A percentile compares a stretch with the other conserved stretches of the same genome.
These are phyloP conservation scores for Stenolophus ochropezus DNA, from an alignment of 2,888 invertebrate species.

Conservation along the genomic window DNA sequence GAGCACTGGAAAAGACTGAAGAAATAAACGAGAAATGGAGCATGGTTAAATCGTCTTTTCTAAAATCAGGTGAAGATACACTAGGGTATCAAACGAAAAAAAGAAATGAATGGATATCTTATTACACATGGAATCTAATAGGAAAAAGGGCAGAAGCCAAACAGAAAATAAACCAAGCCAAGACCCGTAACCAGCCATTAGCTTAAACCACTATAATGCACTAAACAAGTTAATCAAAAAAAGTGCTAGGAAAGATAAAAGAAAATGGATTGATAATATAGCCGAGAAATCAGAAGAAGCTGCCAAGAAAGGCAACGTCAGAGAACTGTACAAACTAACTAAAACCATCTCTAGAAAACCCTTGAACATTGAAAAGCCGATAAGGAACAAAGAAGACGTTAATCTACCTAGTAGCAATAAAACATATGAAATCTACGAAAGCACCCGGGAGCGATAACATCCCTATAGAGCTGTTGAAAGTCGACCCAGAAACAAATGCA, in stretches of 20 bases:
- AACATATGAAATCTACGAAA: neutral
- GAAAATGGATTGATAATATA: neutral
- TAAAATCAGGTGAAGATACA: neutral
- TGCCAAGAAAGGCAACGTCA: neutral
- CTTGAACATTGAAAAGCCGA: neutral
- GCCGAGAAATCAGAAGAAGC: neutral
- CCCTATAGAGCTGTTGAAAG: neutral
- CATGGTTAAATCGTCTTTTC: neutral
- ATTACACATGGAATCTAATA: neutral
- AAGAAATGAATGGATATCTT: constrained; percentile 13
- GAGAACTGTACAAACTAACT: neutral
- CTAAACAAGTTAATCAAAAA: neutral
- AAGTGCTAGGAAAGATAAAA: neutral
- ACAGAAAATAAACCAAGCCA: neutral
- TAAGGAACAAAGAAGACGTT: neutral
- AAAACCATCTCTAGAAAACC: neutral
- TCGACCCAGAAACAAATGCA: neutral
- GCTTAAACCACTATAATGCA: neutral
- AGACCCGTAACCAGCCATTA: neutral
- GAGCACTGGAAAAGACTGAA: neutral
- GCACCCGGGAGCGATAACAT: constrained; percentile 2
- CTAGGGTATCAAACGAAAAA: constrained; percentile 10
- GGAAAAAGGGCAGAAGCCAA: neutral
- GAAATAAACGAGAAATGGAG: neutral
- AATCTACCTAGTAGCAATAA: neutral